Percentiles rank a stretch among this genome's conserved stretches.
Evolutionary conservation across 30 jellyfish, hydroid and myxozoan species (phyloP).

Genomic region (Chrysaora quinquecirrha): DNA sequence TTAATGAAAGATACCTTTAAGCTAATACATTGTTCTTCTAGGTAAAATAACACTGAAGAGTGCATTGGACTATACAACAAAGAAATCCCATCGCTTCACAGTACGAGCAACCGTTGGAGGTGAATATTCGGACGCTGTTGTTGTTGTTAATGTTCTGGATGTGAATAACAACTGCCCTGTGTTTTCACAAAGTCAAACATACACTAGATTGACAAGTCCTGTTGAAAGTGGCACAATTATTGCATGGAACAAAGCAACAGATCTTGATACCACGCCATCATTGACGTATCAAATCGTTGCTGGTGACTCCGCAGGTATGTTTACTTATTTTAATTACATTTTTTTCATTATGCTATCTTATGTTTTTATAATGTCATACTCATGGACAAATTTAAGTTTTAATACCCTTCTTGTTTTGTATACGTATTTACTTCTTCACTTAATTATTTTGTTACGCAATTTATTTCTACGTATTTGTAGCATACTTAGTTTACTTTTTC

Average conservation of each 20-base stretch:
- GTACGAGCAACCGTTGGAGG: conserved; percentile 73
- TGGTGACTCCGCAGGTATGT: conserved; percentile 71
- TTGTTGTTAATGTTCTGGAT: conserved; percentile 80
- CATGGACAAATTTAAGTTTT: too few species aligned
- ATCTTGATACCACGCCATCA: conserved; percentile 57
- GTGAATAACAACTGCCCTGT: conserved; percentile 88
- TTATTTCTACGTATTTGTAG: too few species aligned
- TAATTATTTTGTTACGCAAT: too few species aligned
- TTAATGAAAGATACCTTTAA: too few species aligned
- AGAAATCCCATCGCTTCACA: conserved; percentile 54
- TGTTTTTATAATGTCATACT: too few species aligned
- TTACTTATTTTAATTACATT: background rate
- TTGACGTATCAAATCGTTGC: conserved; percentile 56
- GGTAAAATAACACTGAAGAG: conserved; percentile 49
- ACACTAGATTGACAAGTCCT: conserved; percentile 59
- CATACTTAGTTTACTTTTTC: too few species aligned
- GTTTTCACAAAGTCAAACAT: conserved; percentile 26
- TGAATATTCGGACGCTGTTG: conserved; percentile 47
- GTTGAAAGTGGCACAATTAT: conserved; percentile 59
- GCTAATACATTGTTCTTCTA: too few species aligned
- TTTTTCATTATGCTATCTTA: background rate
- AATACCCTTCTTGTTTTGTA: too few species aligned
- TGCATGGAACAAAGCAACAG: conserved; percentile 49
- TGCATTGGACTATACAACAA: conserved; percentile 67
- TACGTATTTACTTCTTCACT: too few species aligned